Base-by-base conservation (phyloP, 2,113 vertebrate genomes). In the Bucco capensis region DNA sequence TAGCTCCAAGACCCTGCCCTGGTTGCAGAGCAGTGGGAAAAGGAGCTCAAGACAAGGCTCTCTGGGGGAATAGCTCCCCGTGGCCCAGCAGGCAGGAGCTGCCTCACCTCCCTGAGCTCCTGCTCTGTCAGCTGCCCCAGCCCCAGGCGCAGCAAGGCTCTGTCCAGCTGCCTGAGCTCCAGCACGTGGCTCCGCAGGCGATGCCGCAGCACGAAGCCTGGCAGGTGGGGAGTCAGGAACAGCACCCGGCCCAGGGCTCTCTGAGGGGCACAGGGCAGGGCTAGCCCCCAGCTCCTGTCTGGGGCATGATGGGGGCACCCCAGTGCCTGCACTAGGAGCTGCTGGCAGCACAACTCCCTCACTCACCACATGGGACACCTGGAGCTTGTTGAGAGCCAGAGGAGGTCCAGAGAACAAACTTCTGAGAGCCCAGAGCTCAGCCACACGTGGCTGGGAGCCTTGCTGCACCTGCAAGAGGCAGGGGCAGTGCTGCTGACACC, bases 141-240 rank as follows among this genome's bases (percentile, higher is more conserved):
- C 17, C 98, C 98, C 64, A 99, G 96, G 61, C 73, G 97, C 91
- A 93, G 94, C 94, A 99, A 96, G 60, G 98, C 98, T 1, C 92
- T 97, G 94, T 99, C 99, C 95, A 99, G 97, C 3, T 98, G 98
- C 51, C 97, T 94, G 89, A 99, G 97, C 95, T 99, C 98, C 85
- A 96, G 65, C 35, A 97, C 92, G 33, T 98, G 98, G 65, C 90
- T 95, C 51, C 81, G 97, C 70, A 99, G 97, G 21, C 99, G 98
- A 1, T 19, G 88, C 64, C 98, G 88, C 82, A 99, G 92, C 71
- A 98, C 16, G 44, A 97, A 90, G 2, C 95, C 74, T 0, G 99
- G 99, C 22, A 99, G 91, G 61, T 96, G 90, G 1, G 98, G 97
- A 1, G 98, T 99, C 57, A 99, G 97, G 88, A 99, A 98, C 94